These are phyloP conservation scores for Myocastor coypus DNA, from an alignment of 2,113 vertebrate species.

Conservation along the genomic window DNA sequence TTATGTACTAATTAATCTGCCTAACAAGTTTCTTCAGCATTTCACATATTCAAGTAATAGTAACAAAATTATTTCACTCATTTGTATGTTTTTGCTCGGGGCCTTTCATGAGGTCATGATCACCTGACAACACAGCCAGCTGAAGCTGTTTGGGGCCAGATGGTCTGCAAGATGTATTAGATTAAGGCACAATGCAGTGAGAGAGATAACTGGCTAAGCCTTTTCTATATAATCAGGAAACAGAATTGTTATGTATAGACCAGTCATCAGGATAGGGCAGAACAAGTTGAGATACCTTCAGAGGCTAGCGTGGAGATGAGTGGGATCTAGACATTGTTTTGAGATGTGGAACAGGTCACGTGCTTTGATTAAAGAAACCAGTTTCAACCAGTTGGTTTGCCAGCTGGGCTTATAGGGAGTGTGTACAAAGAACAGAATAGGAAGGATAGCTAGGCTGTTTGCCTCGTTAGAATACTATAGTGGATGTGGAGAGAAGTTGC, in stretches of 20 bases:
- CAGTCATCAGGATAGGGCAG: not conserved
- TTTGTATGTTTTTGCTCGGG: not conserved
- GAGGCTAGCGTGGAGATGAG: not conserved
- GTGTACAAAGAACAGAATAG: not conserved
- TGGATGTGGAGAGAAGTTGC: not conserved
- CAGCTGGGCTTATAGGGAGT: not conserved
- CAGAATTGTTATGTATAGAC: not conserved
- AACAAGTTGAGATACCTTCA: not conserved
- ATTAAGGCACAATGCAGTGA: not conserved
- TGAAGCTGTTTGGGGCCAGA: not conserved
- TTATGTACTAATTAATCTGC: conserved; percentile 1
- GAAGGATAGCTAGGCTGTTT: not conserved
- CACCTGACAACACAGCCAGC: not conserved
- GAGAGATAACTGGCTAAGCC: not conserved
- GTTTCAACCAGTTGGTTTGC: not conserved
- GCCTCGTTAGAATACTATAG: not conserved
- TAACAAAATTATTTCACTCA: not conserved
- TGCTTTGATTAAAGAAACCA: not conserved
- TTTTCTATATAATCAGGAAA: not conserved
- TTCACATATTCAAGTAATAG: not conserved
- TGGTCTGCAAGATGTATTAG: not conserved
- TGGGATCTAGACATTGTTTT: conserved; percentile 13
- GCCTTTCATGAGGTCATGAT: not conserved
- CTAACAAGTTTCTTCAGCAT: not conserved
- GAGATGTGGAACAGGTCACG: not conserved